phyloP scores from a whole-genome alignment of 1,140 invertebrate genomes.

The Hylyphantes graminicola region DNA sequence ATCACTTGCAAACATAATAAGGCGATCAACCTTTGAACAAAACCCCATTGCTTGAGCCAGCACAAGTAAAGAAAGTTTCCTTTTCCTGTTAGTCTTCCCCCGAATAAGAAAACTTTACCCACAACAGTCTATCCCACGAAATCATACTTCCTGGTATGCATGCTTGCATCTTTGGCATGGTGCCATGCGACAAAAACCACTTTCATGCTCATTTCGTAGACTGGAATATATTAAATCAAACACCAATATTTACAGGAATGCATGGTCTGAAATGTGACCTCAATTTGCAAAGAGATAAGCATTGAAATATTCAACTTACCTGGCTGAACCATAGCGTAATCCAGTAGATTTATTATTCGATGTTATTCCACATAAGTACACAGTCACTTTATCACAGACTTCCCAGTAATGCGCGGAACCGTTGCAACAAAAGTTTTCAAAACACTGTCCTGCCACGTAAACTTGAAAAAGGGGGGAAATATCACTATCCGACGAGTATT shows the following conservation, averaged over 20 bases:
- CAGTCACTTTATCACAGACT: neutral
- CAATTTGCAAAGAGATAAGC: constrained; percentile 17
- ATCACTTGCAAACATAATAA: too few relatives aligned
- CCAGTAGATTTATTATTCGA: constrained; percentile 5
- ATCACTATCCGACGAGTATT: neutral
- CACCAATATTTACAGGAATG: neutral
- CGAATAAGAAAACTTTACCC: constrained; percentile 20
- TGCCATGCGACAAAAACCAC: constrained; percentile 28
- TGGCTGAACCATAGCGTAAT: constrained; percentile 53
- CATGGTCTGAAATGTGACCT: constrained; percentile 33
- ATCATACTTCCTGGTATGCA: constrained; percentile 44
- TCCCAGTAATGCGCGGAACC: neutral
- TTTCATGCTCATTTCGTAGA: neutral
- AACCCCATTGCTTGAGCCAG: too few relatives aligned
- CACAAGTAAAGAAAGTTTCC: constrained; percentile 1
- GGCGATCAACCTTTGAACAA: too few relatives aligned
- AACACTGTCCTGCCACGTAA: constrained; percentile 41
- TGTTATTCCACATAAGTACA: constrained; percentile 33
- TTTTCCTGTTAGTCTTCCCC: constrained; percentile 15
- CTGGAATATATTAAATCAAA: too few relatives aligned
- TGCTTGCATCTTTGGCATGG: constrained; percentile 25
- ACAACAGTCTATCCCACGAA: constrained; percentile 3
- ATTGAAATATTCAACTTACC: constrained; percentile 22
- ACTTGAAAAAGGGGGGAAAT: constrained; percentile 24
- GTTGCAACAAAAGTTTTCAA: neutral